Evolutionary conservation across 2,888 invertebrate genomes (phyloP).

Genomic region (Augiades crinisus): DNA sequence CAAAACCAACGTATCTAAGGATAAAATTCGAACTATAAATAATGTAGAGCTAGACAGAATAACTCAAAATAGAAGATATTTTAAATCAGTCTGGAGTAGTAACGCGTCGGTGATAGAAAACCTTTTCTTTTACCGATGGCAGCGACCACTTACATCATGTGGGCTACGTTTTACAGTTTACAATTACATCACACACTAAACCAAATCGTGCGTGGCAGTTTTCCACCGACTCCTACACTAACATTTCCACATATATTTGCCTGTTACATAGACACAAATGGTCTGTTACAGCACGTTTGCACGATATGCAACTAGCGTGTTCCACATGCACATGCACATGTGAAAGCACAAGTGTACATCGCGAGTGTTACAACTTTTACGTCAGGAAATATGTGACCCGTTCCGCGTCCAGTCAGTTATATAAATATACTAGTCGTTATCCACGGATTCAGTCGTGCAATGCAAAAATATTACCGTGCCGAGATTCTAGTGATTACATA

Average conservation of each 20-base stretch:
- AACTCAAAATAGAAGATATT: too few species aligned
- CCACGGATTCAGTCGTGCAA: too few species aligned
- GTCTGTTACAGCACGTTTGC: conserved; percentile 17
- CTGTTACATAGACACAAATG: conserved; percentile 10
- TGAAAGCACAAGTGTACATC: conserved; percentile 12
- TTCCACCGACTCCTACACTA: conserved; percentile 1
- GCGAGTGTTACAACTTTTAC: conserved; percentile 10
- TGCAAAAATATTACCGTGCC: neutral
- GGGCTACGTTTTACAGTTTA: too few species aligned
- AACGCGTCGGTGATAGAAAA: too few species aligned
- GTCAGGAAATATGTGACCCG: conserved; percentile 6
- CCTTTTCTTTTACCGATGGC: too few species aligned
- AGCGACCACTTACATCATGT: too few species aligned
- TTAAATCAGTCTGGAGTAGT: too few species aligned
- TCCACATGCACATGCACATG: conserved; percentile 9
- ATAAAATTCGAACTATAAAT: too few species aligned
- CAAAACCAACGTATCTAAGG: too few species aligned
- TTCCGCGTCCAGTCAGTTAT: neutral
- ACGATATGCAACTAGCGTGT: conserved; percentile 18
- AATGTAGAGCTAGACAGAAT: too few species aligned
- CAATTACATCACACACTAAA: neutral
- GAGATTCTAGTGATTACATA: too few species aligned
- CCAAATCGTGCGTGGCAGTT: conserved; percentile 2
- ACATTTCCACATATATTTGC: conserved; percentile 2
- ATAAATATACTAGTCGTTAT: neutral